phyloP scores from a whole-genome alignment of 2,888 invertebrate species.

The Eilema caniola region DNA sequence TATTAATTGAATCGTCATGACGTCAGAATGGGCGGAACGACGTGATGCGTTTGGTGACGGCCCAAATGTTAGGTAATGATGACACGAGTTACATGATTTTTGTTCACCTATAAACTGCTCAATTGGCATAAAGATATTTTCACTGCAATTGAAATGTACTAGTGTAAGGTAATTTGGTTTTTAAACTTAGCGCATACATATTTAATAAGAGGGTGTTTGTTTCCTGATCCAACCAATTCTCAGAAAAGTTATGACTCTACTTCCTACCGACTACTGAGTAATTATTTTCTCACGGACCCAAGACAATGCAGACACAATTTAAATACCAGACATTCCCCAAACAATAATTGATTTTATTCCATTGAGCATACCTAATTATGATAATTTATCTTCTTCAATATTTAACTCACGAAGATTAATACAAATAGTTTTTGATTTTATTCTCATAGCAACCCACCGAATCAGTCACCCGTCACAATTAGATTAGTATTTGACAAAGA shows the following conservation, averaged over 20 bases:
- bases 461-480: slow-evolving; percentile 74
- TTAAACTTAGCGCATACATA: too few species aligned
- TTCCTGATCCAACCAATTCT: not conserved
- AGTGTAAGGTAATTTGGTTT: too few species aligned
- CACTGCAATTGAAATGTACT: too few species aligned
- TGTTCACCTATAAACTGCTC: too few species aligned
- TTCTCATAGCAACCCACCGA: slow-evolving; percentile 65
- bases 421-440: slow-evolving; percentile 41
- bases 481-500: slow-evolving; percentile 66
- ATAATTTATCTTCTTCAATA: slow-evolving; percentile 47
- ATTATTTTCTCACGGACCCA: slow-evolving; percentile 18
- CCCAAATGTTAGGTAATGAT: too few species aligned
- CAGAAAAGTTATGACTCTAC: not conserved
- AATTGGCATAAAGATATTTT: too few species aligned
- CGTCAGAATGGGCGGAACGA: too few species aligned
- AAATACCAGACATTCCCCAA: slow-evolving; percentile 4
- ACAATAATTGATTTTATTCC: slow-evolving; percentile 16
- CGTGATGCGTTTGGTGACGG: too few species aligned
- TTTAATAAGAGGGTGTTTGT: not conserved
- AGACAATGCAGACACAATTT: not conserved
- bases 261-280: not conserved
- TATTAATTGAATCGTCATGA: too few species aligned
- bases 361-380: slow-evolving; percentile 23
- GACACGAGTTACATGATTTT: too few species aligned
- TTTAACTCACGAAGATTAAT: slow-evolving; percentile 16